Base-by-base conservation (phyloP, 2,113 vertebrate genomes). In the Plecturocebus donacophilus region DNA sequence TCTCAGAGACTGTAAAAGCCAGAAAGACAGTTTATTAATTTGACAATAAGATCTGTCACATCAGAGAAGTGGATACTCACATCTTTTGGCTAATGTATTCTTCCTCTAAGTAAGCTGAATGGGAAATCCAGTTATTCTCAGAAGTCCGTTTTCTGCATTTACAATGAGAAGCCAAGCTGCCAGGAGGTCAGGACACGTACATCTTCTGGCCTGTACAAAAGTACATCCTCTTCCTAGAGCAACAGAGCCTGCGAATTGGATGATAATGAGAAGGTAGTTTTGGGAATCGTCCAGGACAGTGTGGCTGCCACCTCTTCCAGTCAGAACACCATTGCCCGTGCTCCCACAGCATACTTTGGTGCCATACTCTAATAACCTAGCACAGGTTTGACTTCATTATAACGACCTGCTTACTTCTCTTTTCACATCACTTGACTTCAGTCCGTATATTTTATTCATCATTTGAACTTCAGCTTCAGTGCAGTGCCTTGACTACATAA, bases 261-360 rank as follows among this genome's bases (percentile, higher is more conserved):
- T 94, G 89, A 66, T 52, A 83, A 96, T 95, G 54, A 89, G 93
- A 95, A 88, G 45, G 32, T 73, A 64, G 42, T 86, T 91, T 91
- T 66, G 87, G 93, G 54, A 83, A 30, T 47, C 8, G 68, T 83
- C 87, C 45, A 66, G 94, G 75, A 58, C 49, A 95, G 80, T 19
- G 16, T 85, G 85, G 30, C 81, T 4, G 3, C 49, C 85, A 35
- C 71, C 58, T 94, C 77, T 94, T 87, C 27, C 84, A 77, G 45
- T 81, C 21, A 91, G 68, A 83, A 49, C 75, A 64, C 38, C 42
- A 25, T 71, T 47, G 8, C 6, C 8, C 71, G 58, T 58, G 80
- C 32, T 79, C 40, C 58, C 42, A 7, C 3, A 68, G 89, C 20
- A 70, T 42, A 4, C 68, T 75, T 42, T 66, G 61, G 27, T 89